Evolutionary conservation across 1,140 invertebrate genomes (phyloP), one percentile per base, ranked within the genome.

Genomic region (Drosophila leontia): DNA sequence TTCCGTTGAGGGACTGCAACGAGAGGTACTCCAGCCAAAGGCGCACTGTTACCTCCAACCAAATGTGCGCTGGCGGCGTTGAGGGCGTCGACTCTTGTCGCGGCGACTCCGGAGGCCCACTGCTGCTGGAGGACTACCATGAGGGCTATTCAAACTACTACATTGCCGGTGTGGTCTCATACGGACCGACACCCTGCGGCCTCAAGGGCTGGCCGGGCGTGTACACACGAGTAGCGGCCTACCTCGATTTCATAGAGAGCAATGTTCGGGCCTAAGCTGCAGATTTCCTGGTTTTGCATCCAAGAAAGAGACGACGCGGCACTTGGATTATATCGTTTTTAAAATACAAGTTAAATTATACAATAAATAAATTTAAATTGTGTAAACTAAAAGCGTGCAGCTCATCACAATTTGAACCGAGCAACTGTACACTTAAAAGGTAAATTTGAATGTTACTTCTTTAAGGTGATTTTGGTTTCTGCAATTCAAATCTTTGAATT

Each of bases 161-260:
- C 81, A 19, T 91, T 0, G 91, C 94, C 0, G 96, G 96, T 0
- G 92, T 97, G 1, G 96, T 97, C 0, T 97, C 96, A 0, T 97
- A 96, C 91, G 97, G 97, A 1, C 95, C 95, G 0, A 94, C 95
- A 0, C 94, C 95, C 0, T 98, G 97, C 75, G 96, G 96, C 0
- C 94, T 95, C 29, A 80, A 87, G 8, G 95, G 95, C 2, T 95
- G 95, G 94, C 96, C 97, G 0, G 96, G 96, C 1, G 95, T 97
- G 19, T 97, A 97, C 83, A 97, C 96, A 0, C 94, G 94, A 72
- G 95, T 97, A 2, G 93, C 93, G 0, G 93, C 94, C 9, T 97
- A 95, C 65, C 79, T 95, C 0, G 94, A 95, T 12, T 97, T 96
- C 96, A 96, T 97, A 60, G 58, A 94, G 0, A 78, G 63, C 8